Percentiles rank a stretch among this genome's conserved stretches.
These are phyloP conservation scores for Acleris holmiana DNA, from an alignment of 2,888 invertebrate genomes.

Conservation along the genomic window DNA sequence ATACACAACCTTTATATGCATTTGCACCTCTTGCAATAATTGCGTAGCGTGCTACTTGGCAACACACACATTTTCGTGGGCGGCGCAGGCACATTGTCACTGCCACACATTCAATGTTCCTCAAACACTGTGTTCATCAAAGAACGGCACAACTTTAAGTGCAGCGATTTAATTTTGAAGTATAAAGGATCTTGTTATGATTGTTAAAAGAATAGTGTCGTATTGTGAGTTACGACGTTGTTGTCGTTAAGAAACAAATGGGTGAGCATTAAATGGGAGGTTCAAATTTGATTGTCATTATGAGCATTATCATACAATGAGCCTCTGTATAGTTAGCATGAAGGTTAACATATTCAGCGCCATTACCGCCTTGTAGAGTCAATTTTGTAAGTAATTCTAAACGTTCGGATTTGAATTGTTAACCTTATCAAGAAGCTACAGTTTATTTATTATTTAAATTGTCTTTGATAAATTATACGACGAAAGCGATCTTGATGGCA, in stretches of 20 bases:
- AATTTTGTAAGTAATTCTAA: too few relatives aligned
- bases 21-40: constrained; percentile 33
- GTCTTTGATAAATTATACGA: constrained; percentile 37
- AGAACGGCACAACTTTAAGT: too few relatives aligned
- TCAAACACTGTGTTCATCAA: constrained; percentile 13
- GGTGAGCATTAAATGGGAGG: constrained; percentile 38
- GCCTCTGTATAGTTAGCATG: constrained; percentile 27
- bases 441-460: constrained; percentile 28
- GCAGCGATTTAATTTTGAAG: too few relatives aligned
- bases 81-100: constrained; percentile 33
- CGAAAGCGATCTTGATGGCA: constrained; percentile 34
- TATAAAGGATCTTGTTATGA: too few relatives aligned
- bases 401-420: too few relatives aligned
- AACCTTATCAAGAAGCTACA: constrained; percentile 16
- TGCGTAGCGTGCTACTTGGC: constrained; percentile 29
- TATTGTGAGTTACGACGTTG: too few relatives aligned
- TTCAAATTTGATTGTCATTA: constrained; percentile 34
- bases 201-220: too few relatives aligned
- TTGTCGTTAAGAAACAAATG: constrained; percentile 6
- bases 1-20: constrained; percentile 8
- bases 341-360: constrained; percentile 10
- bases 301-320: constrained; percentile 38
- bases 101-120: constrained; percentile 31
- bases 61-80: constrained; percentile 23
- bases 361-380: too few relatives aligned